Base-by-base conservation (phyloP, 1,140 invertebrate species). In the Drosophila pandora region DNA sequence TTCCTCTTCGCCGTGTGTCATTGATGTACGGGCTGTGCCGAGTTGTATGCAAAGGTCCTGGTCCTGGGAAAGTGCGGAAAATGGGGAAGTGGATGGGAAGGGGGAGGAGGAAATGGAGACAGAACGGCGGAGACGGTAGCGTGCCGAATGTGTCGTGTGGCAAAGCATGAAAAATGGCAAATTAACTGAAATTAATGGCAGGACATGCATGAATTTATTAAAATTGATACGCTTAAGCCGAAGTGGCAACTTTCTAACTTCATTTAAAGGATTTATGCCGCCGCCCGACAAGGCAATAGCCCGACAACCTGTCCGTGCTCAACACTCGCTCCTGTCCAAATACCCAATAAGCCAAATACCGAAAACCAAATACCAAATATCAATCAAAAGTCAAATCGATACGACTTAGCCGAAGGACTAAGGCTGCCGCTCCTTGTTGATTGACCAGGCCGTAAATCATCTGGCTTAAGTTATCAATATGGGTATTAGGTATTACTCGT, bases 321-420 rank as follows among this genome's bases (percentile, higher is more conserved):
- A 28, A n/a, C 52, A 13, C 41, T 41, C 30, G 30, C 22, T 28
- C 21, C 50, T 23, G 55, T 25, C 45, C 67, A 73, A 68, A 81
- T 61, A 64, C 22, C 74, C 55, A 70, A 45, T 80, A 58, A 55
- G 32, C 45, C 74, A 43, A 54, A 56, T 61, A 55, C 63, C 9
- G 10, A 37, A 37, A 2, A 37, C 34, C 9, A 37, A 37, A 37
- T 37, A 37, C 34, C 34, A 60, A 76, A 81, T 83, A 87, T 87
- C 83, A 87, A 87, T 87, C 83, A 87, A 88, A 88, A 87, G 79
- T 79, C 75, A 83, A 87, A 87, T 87, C 83, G 83, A 87, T 87
- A 79, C 21, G 83, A 67, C 76, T 87, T 87, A 81, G 52, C 65
- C 32, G 21, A 32, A 32, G 55, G 45, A 34, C 56, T 62, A 41